Percentiles rank a stretch among this genome's conserved stretches.
These are phyloP conservation scores for Crossaster papposus DNA, from an alignment of 53 echinoderm and acorn worm species.

Conservation along the genomic window DNA sequence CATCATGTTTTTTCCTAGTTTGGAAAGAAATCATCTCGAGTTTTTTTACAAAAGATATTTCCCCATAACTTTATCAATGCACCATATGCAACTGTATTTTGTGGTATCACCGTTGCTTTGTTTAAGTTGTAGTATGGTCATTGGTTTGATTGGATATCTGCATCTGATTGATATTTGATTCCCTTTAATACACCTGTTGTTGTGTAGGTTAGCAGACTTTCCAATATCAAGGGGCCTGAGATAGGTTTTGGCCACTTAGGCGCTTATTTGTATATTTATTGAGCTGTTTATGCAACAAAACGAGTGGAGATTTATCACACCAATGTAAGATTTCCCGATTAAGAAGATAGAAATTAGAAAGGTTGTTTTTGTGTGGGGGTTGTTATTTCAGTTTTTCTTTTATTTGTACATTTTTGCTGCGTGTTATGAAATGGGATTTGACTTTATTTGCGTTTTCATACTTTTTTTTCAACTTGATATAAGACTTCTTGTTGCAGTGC, in stretches of 20 bases:
- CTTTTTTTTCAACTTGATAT: conserved; percentile 13
- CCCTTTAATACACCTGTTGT: background rate
- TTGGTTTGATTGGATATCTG: background rate
- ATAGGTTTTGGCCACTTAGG: background rate
- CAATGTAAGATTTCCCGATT: conserved; percentile 3
- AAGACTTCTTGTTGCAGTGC: conserved; percentile 58
- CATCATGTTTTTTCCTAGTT: background rate
- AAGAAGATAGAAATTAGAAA: background rate
- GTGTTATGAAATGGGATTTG: background rate
- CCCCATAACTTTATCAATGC: conserved; percentile 13
- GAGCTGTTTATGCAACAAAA: conserved; percentile 53
- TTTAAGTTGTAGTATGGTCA: background rate
- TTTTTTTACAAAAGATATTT: background rate
- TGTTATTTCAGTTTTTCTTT: background rate
- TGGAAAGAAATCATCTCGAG: background rate
- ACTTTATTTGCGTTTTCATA: conserved; percentile 11
- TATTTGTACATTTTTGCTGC: conserved; percentile 48
- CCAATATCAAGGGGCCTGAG: background rate
- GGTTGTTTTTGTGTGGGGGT: background rate
- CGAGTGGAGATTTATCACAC: background rate
- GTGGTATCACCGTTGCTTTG: background rate
- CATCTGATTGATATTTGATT: background rate
- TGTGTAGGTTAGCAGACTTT: background rate
- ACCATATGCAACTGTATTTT: conserved; percentile 42
- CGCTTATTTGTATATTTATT: conserved; percentile 56